Conservation (phyloP, 2,888 invertebrate species). For the Megastigmus dorsalis region DNA sequence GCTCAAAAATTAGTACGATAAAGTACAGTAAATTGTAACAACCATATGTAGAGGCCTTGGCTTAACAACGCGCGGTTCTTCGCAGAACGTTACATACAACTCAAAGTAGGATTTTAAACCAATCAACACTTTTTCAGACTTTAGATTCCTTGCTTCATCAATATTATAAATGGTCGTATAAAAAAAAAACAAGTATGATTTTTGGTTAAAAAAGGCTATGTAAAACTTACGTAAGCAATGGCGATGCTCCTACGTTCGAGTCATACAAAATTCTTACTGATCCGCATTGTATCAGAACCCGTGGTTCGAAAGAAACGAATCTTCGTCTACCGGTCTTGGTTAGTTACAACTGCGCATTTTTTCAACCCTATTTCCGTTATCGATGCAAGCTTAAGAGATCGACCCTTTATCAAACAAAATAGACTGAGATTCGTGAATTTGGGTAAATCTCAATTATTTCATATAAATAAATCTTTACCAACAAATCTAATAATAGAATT, state of each 20-base stretch:
- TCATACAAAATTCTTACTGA: slow-evolving; percentile 9
- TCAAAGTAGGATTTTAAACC: slow-evolving; percentile 16
- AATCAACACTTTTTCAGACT: slow-evolving; percentile 43
- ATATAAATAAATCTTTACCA: no score
- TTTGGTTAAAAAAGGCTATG: slow-evolving; percentile 29
- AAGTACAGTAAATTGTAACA: neutral
- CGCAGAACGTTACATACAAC: slow-evolving; percentile 4
- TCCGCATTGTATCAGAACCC: neutral
- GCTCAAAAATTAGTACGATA: neutral
- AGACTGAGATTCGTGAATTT: no score
- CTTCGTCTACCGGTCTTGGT: slow-evolving; percentile 5
- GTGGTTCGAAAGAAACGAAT: slow-evolving; percentile 2
- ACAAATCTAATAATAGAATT: no score
- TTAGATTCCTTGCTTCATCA: slow-evolving; percentile 26
- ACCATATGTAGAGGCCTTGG: slow-evolving; percentile 15
- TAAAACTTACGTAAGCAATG: slow-evolving; percentile 10
- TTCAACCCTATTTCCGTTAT: neutral
- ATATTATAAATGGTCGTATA: slow-evolving; percentile 40
- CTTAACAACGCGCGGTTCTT: slow-evolving; percentile 6
- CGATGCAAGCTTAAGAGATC: neutral
- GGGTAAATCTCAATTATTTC: no score
- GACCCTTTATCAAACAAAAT: no score
- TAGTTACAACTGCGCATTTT: neutral
- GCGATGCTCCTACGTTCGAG: slow-evolving; percentile 20
- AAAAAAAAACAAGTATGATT: slow-evolving; percentile 45